phyloP scores from a whole-genome alignment of 2,888 invertebrate genomes.

The Erebia palarica region DNA sequence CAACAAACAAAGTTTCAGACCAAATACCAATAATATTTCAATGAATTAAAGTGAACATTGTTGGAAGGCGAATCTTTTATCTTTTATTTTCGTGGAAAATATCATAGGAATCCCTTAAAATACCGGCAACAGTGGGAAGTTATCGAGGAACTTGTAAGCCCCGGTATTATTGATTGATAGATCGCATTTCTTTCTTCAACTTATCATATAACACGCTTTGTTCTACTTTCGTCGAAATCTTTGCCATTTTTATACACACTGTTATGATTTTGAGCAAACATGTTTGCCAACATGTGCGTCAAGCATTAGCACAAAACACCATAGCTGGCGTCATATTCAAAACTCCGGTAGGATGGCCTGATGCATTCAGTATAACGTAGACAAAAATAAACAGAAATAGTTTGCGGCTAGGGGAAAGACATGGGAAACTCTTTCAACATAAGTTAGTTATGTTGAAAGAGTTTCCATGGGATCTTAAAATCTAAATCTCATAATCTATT shows the following conservation, averaged over 20 bases:
- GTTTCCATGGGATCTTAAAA: too few relatives aligned
- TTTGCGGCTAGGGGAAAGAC: too few relatives aligned
- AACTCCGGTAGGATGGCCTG: too few relatives aligned
- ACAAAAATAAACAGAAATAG: too few relatives aligned
- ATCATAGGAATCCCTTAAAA: constrained; percentile 25
- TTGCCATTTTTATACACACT: constrained; percentile 37
- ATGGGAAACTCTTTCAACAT: too few relatives aligned
- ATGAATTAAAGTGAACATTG: background rate
- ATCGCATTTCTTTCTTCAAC: constrained; percentile 43
- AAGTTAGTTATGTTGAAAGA: too few relatives aligned
- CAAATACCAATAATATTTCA: background rate
- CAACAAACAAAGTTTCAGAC: background rate
- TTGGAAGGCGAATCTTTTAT: constrained; percentile 13
- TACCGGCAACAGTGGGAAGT: constrained; percentile 29
- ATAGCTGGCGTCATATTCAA: too few relatives aligned
- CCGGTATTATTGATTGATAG: constrained; percentile 44
- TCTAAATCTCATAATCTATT: too few relatives aligned
- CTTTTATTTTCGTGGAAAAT: constrained; percentile 15
- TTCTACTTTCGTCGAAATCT: constrained; percentile 32
- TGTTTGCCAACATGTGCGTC: background rate
- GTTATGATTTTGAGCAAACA: background rate
- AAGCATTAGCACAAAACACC: too few relatives aligned
- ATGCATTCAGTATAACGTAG: too few relatives aligned
- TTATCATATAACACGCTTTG: constrained; percentile 39
- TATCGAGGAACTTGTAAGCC: constrained; percentile 40